These are phyloP conservation scores for Mnemiopsis leidyi DNA, from an alignment of 37 sponge, comb jelly and placozoan species.

Conservation along the genomic window DNA sequence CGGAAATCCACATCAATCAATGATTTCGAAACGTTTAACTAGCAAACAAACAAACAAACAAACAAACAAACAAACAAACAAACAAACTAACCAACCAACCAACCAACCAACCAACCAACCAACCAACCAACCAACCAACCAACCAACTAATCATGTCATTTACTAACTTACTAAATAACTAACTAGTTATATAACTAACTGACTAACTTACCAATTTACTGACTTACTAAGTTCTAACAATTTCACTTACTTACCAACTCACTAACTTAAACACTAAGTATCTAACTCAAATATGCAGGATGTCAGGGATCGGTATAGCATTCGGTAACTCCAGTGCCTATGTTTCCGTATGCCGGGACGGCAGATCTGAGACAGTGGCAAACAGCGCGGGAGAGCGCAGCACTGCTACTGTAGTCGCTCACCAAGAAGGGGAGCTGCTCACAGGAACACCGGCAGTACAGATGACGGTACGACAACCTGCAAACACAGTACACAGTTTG, in stretches of 20 bases:
- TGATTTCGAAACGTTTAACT: too few species aligned
- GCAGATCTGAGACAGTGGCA: not conserved
- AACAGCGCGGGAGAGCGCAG: constrained; percentile 28
- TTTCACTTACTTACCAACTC: not conserved
- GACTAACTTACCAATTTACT: too few species aligned
- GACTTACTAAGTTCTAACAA: too few species aligned
- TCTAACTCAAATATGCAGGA: not conserved
- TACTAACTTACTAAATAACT: too few species aligned
- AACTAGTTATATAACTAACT: too few species aligned
- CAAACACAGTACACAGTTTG: not conserved
- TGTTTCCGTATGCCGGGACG: not conserved
- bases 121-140: too few species aligned
- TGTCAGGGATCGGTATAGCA: constrained; percentile 3
- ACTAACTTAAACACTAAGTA: not conserved
- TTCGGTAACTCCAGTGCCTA: not conserved
- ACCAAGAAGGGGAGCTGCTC: not conserved
- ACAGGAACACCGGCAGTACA: constrained; percentile 33
- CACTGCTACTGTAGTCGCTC: constrained; percentile 6
- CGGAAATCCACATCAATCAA: too few species aligned
- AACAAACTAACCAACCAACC: too few species aligned
- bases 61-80: too few species aligned
- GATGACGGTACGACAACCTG: not conserved
- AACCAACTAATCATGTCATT: too few species aligned
- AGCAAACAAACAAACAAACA: too few species aligned
- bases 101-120: too few species aligned